Evolutionary conservation across 2,888 invertebrate genomes (phyloP).

Genomic region (Digitonthophagus gazella): DNA sequence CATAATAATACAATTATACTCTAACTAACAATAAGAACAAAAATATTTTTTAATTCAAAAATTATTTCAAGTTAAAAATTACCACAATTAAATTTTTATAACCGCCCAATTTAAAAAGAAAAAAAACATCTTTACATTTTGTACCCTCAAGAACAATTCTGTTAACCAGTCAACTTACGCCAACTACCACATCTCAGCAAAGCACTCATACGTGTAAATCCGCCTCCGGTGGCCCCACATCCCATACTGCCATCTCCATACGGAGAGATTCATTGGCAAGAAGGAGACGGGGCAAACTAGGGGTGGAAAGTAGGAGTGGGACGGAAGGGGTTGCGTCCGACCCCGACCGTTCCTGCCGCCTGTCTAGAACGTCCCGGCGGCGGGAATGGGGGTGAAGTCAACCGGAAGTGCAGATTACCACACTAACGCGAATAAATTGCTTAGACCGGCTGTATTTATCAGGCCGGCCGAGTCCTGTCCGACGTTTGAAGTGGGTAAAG

Average conservation of each 20-base stretch:
- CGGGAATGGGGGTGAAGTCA: slow-evolving; percentile 39
- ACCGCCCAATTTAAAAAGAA: too few species aligned
- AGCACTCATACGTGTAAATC: background rate
- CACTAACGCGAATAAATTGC: slow-evolving; percentile 46
- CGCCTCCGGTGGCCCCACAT: background rate
- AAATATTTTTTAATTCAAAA: too few species aligned
- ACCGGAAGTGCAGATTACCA: slow-evolving; percentile 48
- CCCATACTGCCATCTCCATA: background rate
- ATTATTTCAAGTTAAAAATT: too few species aligned
- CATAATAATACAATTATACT: too few species aligned
- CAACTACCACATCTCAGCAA: background rate
- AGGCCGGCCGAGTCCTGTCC: slow-evolving; percentile 28
- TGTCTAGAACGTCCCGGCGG: background rate
- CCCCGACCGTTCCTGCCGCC: background rate
- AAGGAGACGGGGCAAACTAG: background rate
- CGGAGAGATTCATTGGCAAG: background rate
- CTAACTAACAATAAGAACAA: too few species aligned
- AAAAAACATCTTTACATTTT: too few species aligned
- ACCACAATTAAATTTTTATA: too few species aligned
- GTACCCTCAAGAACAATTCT: background rate
- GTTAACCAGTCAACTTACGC: background rate
- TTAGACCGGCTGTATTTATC: slow-evolving; percentile 41
- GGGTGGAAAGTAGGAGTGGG: background rate
- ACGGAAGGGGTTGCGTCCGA: background rate
- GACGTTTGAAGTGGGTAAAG: background rate